Evolutionary conservation across 2,888 invertebrate species (phyloP).

Genomic region (Acronicta alni): DNA sequence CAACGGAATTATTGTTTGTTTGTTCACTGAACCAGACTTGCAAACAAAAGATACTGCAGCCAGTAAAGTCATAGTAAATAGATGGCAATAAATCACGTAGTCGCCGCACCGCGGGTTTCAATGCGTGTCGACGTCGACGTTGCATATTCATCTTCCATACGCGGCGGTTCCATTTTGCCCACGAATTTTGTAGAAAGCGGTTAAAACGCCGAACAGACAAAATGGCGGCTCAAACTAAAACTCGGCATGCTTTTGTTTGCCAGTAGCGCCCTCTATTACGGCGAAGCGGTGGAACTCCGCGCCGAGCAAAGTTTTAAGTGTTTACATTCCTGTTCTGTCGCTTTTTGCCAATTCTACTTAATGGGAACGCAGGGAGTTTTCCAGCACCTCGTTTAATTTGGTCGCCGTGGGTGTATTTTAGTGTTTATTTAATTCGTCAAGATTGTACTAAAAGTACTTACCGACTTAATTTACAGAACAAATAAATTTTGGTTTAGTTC

Average conservation of each 20-base stretch:
- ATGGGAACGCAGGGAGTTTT: conserved; percentile 80
- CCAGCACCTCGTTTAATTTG: conserved; percentile 83
- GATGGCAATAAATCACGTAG: conserved; percentile 68
- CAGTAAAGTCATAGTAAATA: conserved; percentile 53
- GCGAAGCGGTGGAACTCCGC: conserved; percentile 72
- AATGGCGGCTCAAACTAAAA: conserved; percentile 79
- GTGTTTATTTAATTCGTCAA: conserved; percentile 78
- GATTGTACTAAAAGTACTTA: conserved; percentile 60
- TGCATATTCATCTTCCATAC: conserved; percentile 84
- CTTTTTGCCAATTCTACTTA: conserved; percentile 87
- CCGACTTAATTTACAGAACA: conserved; percentile 55
- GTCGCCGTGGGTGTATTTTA: conserved; percentile 70
- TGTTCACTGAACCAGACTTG: conserved; percentile 38
- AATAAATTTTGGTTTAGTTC: conserved; percentile 52
- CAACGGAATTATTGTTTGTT: conserved; percentile 53
- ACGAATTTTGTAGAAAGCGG: conserved; percentile 73
- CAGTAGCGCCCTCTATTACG: conserved; percentile 81
- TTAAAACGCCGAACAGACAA: conserved; percentile 80
- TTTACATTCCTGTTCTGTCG: conserved; percentile 87
- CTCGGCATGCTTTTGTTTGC: conserved; percentile 82
- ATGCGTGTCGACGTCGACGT: conserved; percentile 63
- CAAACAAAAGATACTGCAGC: conserved; percentile 54
- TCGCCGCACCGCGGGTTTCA: conserved; percentile 64
- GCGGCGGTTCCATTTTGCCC: conserved; percentile 72
- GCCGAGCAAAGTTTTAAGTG: conserved; percentile 86